A percentile compares a stretch with the other conserved stretches of the same genome.
Evolutionary conservation across 2,888 invertebrate genomes (phyloP).

Genomic region (Oligia latruncula): DNA sequence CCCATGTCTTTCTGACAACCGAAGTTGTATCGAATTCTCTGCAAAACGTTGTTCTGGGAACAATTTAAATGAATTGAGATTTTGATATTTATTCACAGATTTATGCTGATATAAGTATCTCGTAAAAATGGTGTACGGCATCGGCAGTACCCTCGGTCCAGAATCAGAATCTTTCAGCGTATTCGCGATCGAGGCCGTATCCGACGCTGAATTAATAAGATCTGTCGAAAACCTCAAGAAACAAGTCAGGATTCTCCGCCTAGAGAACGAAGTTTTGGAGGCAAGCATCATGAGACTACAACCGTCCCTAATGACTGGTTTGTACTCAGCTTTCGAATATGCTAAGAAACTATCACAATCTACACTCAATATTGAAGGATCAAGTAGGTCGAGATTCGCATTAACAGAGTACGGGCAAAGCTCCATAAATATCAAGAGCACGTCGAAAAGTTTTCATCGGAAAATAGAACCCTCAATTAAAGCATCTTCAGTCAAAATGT

Average conservation of each 20-base stretch:
- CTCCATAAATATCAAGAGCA: background rate
- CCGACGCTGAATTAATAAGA: constrained; percentile 78
- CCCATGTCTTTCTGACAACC: constrained; percentile 6
- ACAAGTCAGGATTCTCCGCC: constrained; percentile 75
- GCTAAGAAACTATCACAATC: background rate
- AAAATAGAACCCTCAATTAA: background rate
- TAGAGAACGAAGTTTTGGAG: constrained; percentile 89
- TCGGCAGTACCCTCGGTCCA: background rate
- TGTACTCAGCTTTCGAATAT: constrained; percentile 72
- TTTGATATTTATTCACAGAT: background rate
- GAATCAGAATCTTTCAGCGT: background rate
- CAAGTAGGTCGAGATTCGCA: background rate
- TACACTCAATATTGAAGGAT: background rate
- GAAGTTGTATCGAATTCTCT: background rate
- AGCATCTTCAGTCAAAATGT: constrained; percentile 71
- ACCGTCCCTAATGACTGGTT: constrained; percentile 83
- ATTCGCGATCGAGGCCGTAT: constrained; percentile 40
- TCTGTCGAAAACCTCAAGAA: constrained; percentile 78
- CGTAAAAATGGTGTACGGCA: constrained; percentile 12
- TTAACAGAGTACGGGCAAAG: background rate
- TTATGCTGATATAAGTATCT: background rate
- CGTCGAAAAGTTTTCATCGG: background rate
- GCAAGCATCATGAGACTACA: constrained; percentile 83
- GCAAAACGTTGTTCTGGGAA: background rate
- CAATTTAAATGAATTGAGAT: background rate